Evolutionary conservation across 1,140 invertebrate genomes (phyloP), one percentile per base, ranked within the genome.

Genomic region (Rhizoglyphus robini): DNA sequence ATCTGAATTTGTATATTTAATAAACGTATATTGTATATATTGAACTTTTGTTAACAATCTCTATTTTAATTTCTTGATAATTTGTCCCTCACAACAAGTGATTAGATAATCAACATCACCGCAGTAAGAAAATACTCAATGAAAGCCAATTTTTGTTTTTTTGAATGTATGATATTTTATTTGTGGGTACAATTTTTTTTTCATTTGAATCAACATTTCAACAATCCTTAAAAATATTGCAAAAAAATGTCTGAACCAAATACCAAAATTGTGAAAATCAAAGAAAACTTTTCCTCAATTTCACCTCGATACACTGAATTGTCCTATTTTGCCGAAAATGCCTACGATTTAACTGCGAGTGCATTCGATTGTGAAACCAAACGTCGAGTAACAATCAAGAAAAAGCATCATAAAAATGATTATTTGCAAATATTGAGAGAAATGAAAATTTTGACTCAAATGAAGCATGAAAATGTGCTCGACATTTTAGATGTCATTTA

Each of bases 391-490:
- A 95, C 96, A 61, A 98, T 99, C 71, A 99, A 99, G 81, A 99
- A 98, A 82, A 98, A 98, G 77, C 95, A 99, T 82, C 96, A n/a
- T n/a, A n/a, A 99, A 79, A 99, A 95, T 0, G 99, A 98, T 79
- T 99, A 96, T 78, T 96, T 99, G 79, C 84, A 96, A 76, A 99
- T 96, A 65, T 78, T 99, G 68, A 80, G 96, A 72, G 96, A 99
- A 84, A 99, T 99, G 71, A 99, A 98, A 82, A 99, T 99, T 75
- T 83, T 99, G 64, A 97, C 94, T 25, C 85, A 95, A 80, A 99
- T 99, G 81, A 97, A 91, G 78, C 96, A 99, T 83, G 96, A 99
- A 87, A 99, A 99, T 83, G 96, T 99, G 73, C 99, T 99, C 79
- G 94, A 99, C 79, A 99, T 99, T 79, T 85, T 94, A 78, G 95